Base-by-base conservation (phyloP, 2,797 vertebrate genomes). In the Peromyscus attwateri region DNA sequence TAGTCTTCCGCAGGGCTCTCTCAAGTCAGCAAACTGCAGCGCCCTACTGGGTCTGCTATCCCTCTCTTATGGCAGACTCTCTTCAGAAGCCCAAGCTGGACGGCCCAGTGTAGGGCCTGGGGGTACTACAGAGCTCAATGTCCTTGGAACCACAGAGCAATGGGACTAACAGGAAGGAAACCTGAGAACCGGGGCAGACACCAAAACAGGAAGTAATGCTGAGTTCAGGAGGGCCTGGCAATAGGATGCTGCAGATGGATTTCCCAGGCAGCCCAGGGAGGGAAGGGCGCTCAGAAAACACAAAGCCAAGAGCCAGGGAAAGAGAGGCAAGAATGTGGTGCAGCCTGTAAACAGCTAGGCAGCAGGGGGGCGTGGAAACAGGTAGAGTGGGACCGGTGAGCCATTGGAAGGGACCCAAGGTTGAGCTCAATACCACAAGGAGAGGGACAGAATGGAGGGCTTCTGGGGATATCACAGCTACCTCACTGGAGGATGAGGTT, bases 311-410 rank as follows among this genome's bases (percentile, higher is more conserved):
- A 11, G 9, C 27, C 29, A 1, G 0, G 6, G 37, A 16, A n/a
- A 43, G 70, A 46, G 66, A 70, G 29, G 68, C 57, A 76, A 40
- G 49, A 52, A 25, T 21, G 25, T 3, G 85, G 55, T 16, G 13
- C 29, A 23, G 21, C 49, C 25, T 14, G 0, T 19, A 37, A 55
- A 57, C 68, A 87, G 73, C 37, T 29, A 25, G 57, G 43, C 25
- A 37, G 11, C 12, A 16, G n/a, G 29, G 10, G 6, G 5, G 37
- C 0, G 0, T 55, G 17, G 70, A 77, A 64, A 17, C 0, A 1
- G 37, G 75, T 49, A 37, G 52, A 46, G 43, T 31, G 0, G 6
- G 37, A 29, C 37, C 1, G 3, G 27, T 1, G 21, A 70, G 25
- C 21, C 27, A 43, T 19, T n/a, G 19, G 6, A 55, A 14, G 27